A percentile compares a stretch with the other conserved stretches of the same genome.
These are phyloP conservation scores for Calosoma granatense DNA, from an alignment of 1,140 invertebrate species.

Conservation along the genomic window DNA sequence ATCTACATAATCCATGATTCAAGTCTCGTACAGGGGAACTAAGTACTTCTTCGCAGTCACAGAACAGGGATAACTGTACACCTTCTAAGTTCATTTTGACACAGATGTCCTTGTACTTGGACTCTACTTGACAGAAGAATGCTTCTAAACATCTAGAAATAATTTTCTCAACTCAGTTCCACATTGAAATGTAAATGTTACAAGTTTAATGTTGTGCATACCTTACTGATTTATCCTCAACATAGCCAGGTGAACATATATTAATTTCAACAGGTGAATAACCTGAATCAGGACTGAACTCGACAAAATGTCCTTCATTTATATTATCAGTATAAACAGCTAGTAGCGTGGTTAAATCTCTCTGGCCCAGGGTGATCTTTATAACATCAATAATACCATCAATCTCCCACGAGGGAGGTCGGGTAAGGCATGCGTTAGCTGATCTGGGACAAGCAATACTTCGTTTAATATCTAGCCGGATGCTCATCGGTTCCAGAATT, in stretches of 20 bases:
- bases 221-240: background rate
- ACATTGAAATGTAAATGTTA: background rate
- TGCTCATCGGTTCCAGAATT: constrained; percentile 61
- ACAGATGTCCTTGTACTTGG: constrained; percentile 46
- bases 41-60: constrained; percentile 61
- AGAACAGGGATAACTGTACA: constrained; percentile 56
- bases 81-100: constrained; percentile 56
- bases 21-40: constrained; percentile 64
- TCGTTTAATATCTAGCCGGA: constrained; percentile 64
- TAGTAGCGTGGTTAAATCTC: constrained; percentile 56
- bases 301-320: constrained; percentile 37
- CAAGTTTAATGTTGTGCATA: background rate
- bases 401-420: constrained; percentile 45
- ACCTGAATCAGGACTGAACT: constrained; percentile 24
- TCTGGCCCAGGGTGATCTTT: constrained; percentile 57
- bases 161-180: constrained; percentile 18
- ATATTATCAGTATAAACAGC: constrained; percentile 53
- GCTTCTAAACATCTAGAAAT: constrained; percentile 54
- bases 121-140: constrained; percentile 59
- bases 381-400: constrained; percentile 56
- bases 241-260: background rate
- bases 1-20: constrained; percentile 58
- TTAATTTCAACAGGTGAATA: constrained; percentile 13
- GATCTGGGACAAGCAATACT: constrained; percentile 40
- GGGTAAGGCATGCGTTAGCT: constrained; percentile 16